These are phyloP conservation scores for Amaurobius ferox DNA, from an alignment of 2,888 invertebrate genomes.

Conservation along the genomic window DNA sequence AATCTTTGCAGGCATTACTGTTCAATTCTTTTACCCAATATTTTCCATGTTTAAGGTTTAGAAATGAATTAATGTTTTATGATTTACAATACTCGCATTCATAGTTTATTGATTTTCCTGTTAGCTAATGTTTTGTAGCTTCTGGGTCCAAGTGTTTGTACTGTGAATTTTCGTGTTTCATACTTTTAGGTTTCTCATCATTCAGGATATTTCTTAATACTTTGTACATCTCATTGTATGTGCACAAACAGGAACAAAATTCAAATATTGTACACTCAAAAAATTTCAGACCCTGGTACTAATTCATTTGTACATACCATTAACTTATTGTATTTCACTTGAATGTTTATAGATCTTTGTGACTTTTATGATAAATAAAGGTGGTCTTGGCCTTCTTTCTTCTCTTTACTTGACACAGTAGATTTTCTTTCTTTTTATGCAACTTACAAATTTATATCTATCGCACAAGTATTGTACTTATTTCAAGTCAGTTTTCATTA, in stretches of 20 bases:
- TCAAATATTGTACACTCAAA: slow-evolving; percentile 43
- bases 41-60: no score
- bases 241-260: slow-evolving; percentile 62
- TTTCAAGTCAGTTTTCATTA: no score
- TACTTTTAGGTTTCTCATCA: background rate
- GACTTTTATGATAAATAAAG: slow-evolving; percentile 71
- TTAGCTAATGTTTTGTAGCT: slow-evolving; percentile 15
- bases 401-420: background rate
- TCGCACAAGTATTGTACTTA: no score
- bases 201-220: background rate
- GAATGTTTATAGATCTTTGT: slow-evolving; percentile 72
- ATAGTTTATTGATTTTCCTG: background rate
- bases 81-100: background rate
- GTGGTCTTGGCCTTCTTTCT: slow-evolving; percentile 41
- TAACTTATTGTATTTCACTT: slow-evolving; percentile 47
- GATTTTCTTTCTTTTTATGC: background rate
- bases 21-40: no score
- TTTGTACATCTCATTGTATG: slow-evolving; percentile 32
- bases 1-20: no score
- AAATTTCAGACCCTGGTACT: slow-evolving; percentile 57
- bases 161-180: slow-evolving; percentile 25
- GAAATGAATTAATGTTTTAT: background rate
- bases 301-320: slow-evolving; percentile 67
- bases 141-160: slow-evolving; percentile 61
- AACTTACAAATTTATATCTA: no score